These are phyloP conservation scores for Azorinus chamasolen DNA, from an alignment of 2,888 invertebrate genomes.

Conservation along the genomic window DNA sequence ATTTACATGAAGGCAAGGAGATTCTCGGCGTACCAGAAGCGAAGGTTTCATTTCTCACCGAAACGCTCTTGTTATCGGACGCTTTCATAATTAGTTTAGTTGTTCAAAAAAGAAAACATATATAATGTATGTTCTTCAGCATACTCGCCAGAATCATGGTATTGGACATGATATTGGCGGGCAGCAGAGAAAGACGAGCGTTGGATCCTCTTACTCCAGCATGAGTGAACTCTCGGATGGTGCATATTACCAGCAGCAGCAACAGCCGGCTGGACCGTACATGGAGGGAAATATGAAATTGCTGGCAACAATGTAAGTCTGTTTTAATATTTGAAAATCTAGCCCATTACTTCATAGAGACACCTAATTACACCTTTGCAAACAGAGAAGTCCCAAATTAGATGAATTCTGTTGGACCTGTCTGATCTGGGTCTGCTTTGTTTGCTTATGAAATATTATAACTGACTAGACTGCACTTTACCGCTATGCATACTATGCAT, in stretches of 20 bases:
- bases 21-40: conserved; percentile 1
- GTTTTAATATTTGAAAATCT: no score
- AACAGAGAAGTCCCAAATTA: no score
- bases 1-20: conserved; percentile 61
- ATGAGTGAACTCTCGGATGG: conserved; percentile 22
- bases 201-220: conserved; percentile 3
- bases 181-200: conserved; percentile 4
- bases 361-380: no score
- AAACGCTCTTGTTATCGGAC: no score
- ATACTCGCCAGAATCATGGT: conserved; percentile 25
- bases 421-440: no score
- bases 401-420: no score
- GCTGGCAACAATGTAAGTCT: conserved; percentile 58
- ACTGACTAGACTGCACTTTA: no score
- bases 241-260: conserved; percentile 16
- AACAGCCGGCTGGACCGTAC: conserved; percentile 62
- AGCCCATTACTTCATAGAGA: no score
- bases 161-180: conserved; percentile 1
- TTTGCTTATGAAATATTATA: no score
- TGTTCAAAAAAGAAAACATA: not conserved
- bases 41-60: no score
- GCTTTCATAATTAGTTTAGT: not conserved
- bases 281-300: conserved; percentile 72
- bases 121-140: conserved; percentile 58
- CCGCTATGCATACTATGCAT: no score